A percentile compares a stretch with the other conserved stretches of the same genome.
Conservation (phyloP, 1,140 invertebrate genomes). For the Euwallacea fornicatus region DNA sequence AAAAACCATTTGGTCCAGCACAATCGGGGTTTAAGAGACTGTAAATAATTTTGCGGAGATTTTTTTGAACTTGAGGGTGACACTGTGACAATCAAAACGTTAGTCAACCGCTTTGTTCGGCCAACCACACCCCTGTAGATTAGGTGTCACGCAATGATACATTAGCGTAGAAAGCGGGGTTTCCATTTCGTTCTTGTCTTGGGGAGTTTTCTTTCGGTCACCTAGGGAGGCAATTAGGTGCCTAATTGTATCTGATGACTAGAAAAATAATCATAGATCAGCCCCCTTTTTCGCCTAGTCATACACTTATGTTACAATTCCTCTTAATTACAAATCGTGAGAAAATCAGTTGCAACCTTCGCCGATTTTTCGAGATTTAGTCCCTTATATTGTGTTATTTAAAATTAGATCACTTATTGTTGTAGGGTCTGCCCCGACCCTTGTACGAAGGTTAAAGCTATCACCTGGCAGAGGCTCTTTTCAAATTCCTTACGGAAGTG, state of each 20-base stretch:
- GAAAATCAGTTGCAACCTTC: slow-evolving; percentile 19
- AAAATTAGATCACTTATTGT: slow-evolving; percentile 49
- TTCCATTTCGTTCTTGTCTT: neutral
- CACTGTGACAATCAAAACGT: slow-evolving; percentile 17
- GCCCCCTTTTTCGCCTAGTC: slow-evolving; percentile 2
- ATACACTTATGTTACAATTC: slow-evolving; percentile 4
- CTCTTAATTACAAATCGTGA: slow-evolving; percentile 27
- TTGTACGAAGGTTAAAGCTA: slow-evolving; percentile 39
- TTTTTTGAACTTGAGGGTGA: slow-evolving; percentile 17
- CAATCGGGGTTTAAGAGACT: slow-evolving; percentile 19
- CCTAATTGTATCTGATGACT: neutral
- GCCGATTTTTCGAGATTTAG: slow-evolving; percentile 17
- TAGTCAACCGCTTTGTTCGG: slow-evolving; percentile 7
- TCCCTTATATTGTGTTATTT: slow-evolving; percentile 46
- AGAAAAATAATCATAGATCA: slow-evolving; percentile 26
- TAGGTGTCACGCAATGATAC: neutral
- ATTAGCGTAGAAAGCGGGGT: too few relatives aligned
- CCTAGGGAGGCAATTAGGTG: slow-evolving; percentile 4
- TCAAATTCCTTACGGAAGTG: slow-evolving; percentile 31
- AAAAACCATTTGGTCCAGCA: slow-evolving; percentile 6
- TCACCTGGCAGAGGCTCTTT: slow-evolving; percentile 35
- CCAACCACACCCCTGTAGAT: slow-evolving; percentile 8
- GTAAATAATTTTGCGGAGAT: slow-evolving; percentile 22
- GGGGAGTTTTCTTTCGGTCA: neutral
- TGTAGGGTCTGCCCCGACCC: slow-evolving; percentile 8